phyloP scores from a whole-genome alignment of 2,797 vertebrate genomes.

The Moxostoma hubbsi region DNA sequence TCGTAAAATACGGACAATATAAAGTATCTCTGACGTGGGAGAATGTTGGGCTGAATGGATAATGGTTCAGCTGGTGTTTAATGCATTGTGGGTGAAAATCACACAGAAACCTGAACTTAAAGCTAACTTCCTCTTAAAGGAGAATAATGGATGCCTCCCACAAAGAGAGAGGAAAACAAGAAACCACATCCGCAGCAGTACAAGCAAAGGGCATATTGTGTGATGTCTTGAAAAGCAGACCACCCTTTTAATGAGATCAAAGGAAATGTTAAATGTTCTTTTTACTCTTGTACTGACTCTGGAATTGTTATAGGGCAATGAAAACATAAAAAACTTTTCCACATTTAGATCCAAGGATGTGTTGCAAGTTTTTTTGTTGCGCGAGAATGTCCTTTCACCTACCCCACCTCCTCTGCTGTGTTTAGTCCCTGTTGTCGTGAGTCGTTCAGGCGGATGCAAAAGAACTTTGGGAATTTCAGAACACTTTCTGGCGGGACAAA shows the following conservation, averaged over 20 bases:
- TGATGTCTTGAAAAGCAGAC: conserved; percentile 49
- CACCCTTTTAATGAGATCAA: conserved; percentile 31
- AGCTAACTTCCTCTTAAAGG: conserved; percentile 75
- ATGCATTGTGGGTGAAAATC: conserved; percentile 64
- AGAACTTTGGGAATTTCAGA: conserved; percentile 72
- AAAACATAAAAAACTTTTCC: neutral
- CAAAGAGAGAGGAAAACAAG: conserved; percentile 64
- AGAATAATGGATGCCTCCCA: conserved; percentile 71
- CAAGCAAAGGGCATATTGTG: conserved; percentile 48
- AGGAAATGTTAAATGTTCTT: neutral
- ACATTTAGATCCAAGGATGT: conserved; percentile 1
- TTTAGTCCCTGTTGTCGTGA: conserved; percentile 79
- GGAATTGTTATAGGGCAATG: neutral
- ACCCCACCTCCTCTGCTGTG: conserved; percentile 48
- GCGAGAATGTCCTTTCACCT: conserved; percentile 49
- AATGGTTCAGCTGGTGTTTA: conserved; percentile 52
- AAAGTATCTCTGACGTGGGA: conserved; percentile 49
- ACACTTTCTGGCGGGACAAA: conserved; percentile 40
- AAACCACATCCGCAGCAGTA: conserved; percentile 61
- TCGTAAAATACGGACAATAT: conserved; percentile 3
- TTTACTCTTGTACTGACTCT: neutral
- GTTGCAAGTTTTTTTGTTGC: conserved; percentile 34
- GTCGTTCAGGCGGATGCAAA: conserved; percentile 59
- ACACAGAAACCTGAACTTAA: conserved; percentile 73
- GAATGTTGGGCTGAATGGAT: conserved; percentile 47